Conservation (phyloP, 2,888 invertebrate genomes). For the Strigamia transsilvanica region DNA sequence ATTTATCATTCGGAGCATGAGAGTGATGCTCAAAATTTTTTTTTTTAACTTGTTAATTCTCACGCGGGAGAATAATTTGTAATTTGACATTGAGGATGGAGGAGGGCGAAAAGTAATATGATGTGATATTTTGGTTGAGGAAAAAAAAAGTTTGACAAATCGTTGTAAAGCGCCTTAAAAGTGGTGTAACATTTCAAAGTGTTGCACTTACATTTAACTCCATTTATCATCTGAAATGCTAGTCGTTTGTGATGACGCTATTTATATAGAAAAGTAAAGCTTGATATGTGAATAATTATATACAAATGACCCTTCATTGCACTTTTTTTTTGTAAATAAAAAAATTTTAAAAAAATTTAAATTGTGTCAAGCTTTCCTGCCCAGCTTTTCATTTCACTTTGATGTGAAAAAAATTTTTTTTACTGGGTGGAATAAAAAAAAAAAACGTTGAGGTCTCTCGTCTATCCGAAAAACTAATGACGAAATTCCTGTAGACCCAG, state of each 20-base stretch:
- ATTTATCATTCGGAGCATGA: slow-evolving; percentile 26
- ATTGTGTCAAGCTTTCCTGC: not conserved
- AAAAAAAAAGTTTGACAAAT: slow-evolving; percentile 45
- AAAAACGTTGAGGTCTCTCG: slow-evolving; percentile 19
- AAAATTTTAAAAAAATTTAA: not conserved
- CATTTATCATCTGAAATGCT: slow-evolving; percentile 24
- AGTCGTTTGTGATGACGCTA: slow-evolving; percentile 3
- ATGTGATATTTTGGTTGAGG: not conserved
- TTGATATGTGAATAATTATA: too few species aligned
- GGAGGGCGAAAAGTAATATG: slow-evolving; percentile 32
- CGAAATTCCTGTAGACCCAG: slow-evolving; percentile 43
- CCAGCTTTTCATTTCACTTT: not conserved
- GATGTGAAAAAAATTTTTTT: not conserved
- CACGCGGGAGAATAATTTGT: slow-evolving; percentile 44
- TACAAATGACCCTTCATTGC: too few species aligned
- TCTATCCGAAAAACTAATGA: slow-evolving; percentile 41
- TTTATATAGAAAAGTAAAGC: not conserved
- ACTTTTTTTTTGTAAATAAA: not conserved
- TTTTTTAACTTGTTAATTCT: slow-evolving; percentile 33
- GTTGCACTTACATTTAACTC: slow-evolving; percentile 15
- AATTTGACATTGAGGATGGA: slow-evolving; percentile 43
- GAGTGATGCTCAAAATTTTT: not conserved
- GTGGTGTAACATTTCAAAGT: slow-evolving; percentile 48
- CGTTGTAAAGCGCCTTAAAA: slow-evolving; percentile 45
- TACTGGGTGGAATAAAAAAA: not conserved